Evolutionary conservation across 1,140 invertebrate species (phyloP).

Genomic region (Neodiprion fabricii): DNA sequence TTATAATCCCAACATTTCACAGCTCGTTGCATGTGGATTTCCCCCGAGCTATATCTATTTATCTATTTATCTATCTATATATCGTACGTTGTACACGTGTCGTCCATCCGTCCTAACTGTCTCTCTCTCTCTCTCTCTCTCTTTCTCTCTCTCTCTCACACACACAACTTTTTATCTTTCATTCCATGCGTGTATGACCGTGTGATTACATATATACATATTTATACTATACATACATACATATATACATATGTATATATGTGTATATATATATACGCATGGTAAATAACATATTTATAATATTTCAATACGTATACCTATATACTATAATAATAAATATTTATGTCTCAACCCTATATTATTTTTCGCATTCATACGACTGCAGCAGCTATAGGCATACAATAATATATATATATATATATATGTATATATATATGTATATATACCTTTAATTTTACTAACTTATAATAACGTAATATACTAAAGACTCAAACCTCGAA

Average conservation of each 20-base stretch:
- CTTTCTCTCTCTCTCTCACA: too few relatives aligned
- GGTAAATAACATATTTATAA: not conserved
- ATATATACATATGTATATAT: too few relatives aligned
- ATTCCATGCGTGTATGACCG: not conserved
- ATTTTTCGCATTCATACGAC: constrained; percentile 33
- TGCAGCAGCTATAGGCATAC: constrained; percentile 17
- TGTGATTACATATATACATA: too few relatives aligned
- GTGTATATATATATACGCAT: too few relatives aligned
- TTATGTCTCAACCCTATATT: constrained; percentile 10
- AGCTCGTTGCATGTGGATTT: not conserved
- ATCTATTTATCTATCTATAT: not conserved
- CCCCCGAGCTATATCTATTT: not conserved
- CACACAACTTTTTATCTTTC: constrained; percentile 3
- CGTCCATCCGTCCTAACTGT: too few relatives aligned
- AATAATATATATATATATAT: constrained; percentile 17
- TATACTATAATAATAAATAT: constrained; percentile 29
- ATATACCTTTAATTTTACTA: constrained; percentile 22
- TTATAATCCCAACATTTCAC: not conserved
- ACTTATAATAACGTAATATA: constrained; percentile 34
- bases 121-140: too few relatives aligned
- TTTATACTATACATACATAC: too few relatives aligned
- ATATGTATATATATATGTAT: constrained; percentile 17
- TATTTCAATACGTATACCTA: constrained; percentile 18
- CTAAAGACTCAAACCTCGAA: not conserved
- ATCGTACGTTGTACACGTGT: not conserved